Evolutionary conservation across 1,140 invertebrate genomes (phyloP), one percentile per base, ranked within the genome.

Genomic region (Plectrocnemia conspersa): DNA sequence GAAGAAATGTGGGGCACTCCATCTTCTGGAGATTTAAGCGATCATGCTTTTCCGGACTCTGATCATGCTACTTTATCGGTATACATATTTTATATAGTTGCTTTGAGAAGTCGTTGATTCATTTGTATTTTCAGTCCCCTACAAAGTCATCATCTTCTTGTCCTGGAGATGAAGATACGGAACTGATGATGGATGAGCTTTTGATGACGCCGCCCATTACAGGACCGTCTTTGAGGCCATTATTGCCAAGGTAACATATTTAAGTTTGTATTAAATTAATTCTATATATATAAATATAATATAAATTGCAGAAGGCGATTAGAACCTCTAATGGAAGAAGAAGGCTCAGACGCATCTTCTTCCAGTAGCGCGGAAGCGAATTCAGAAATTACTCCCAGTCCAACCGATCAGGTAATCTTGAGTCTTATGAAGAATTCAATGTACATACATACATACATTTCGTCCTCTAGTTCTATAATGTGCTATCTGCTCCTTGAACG

Each of bases 1-100:
- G 87, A 89, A 66, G 88, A 91, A 65, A 83, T 88, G 23, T 91
- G 87, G 88, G 88, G 88, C 1, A 91, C 88, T 1, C 87, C 87
- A 2, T 89, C 87, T 1, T 89, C 86, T 53, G 86, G 86, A 2
- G 87, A 85, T 13, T 81, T 88, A 5, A 82, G 86, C 61, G 86
- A 88, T 44, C 86, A 89, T 58, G 76, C 78, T 48, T 82, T 85
- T 46, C 78, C 79, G 19, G 83, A 82, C 66, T 82, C 79, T 38
- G 81, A 79, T 55, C 78, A 80, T 64, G 78, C 79, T 48, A 82
- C 79, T 15, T 69, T 81, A 53, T 83, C 82, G 72, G 82, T 84
- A 72, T 71, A 70, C 11, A 9, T 16, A 44, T 25, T 13, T 48
- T 24, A 4, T 29, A 29, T 13, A 29, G n/a, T n/a, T n/a, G n/a